A percentile compares a stretch with the other conserved stretches of the same genome.
These are phyloP conservation scores for Yponomeuta cagnagella DNA, from an alignment of 2,888 invertebrate species.

Conservation along the genomic window DNA sequence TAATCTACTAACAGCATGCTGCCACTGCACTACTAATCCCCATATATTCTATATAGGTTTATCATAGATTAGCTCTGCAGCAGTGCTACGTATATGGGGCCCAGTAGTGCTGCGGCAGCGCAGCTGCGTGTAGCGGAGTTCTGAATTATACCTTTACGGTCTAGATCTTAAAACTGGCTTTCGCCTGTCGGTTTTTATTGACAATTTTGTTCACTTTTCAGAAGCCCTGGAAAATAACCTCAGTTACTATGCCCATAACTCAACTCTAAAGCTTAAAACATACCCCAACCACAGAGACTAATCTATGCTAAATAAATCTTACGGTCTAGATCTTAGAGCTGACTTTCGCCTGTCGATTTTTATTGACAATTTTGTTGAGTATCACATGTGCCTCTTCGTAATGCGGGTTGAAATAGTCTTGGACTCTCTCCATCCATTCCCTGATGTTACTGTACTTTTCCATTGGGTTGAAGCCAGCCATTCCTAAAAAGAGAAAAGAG, in stretches of 20 bases:
- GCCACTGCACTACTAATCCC: too few relatives aligned
- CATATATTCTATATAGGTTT: too few relatives aligned
- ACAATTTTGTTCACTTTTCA: constrained; percentile 53
- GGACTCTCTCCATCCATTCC: constrained; percentile 80
- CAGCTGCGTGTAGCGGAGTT: too few relatives aligned
- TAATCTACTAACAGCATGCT: neutral
- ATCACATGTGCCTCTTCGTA: constrained; percentile 79
- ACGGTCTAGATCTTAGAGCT: neutral
- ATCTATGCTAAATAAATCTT: neutral
- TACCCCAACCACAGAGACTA: neutral
- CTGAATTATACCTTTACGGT: neutral
- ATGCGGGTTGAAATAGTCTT: constrained; percentile 74
- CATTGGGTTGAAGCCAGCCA: constrained; percentile 80
- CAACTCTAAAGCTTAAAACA: neutral
- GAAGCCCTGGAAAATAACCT: too few relatives aligned
- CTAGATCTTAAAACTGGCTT: neutral
- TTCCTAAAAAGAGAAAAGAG: constrained; percentile 59
- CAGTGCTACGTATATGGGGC: too few relatives aligned
- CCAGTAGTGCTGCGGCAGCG: too few relatives aligned
- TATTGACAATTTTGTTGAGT: constrained; percentile 68
- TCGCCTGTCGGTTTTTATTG: constrained; percentile 29
- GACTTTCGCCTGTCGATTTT: constrained; percentile 20
- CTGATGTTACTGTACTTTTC: constrained; percentile 76
- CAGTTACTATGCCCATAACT: too few relatives aligned
- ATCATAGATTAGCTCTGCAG: too few relatives aligned